A percentile compares a stretch with the other conserved stretches of the same genome.
Conservation (phyloP, 2,113 vertebrate genomes). For the Collichthys lucidus region DNA sequence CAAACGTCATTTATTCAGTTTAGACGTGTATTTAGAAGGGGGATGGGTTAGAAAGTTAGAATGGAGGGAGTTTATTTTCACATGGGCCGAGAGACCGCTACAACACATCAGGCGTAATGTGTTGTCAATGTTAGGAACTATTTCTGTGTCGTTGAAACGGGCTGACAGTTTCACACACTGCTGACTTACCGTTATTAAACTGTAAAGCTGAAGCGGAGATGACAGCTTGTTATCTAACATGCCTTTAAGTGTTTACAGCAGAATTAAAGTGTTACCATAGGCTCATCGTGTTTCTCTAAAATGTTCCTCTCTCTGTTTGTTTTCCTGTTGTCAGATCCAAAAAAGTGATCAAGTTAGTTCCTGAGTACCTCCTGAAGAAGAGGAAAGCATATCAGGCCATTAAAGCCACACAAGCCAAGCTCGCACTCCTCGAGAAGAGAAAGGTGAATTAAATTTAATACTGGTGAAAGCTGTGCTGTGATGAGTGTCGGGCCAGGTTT, state of each 20-base stretch:
- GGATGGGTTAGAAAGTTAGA: neutral
- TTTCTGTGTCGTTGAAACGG: neutral
- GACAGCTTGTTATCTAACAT: too few species aligned
- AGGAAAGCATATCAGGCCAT: conserved; percentile 94
- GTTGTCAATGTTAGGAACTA: neutral
- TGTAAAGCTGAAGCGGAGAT: neutral
- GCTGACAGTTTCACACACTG: neutral
- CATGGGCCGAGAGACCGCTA: conserved; percentile 3
- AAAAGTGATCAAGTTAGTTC: conserved; percentile 92
- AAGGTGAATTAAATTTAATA: conserved; percentile 81
- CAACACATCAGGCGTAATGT: neutral
- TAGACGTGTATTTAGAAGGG: conserved; percentile 9
- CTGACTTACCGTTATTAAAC: neutral
- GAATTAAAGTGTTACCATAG: neutral
- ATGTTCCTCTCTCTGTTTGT: too few species aligned
- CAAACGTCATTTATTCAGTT: fast-evolving
- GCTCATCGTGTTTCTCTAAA: neutral
- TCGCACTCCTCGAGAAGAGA: conserved; percentile 89
- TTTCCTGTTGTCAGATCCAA: conserved; percentile 70
- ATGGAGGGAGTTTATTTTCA: neutral
- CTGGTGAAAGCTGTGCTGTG: neutral
- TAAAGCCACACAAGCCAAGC: conserved; percentile 94
- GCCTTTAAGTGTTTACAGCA: neutral
- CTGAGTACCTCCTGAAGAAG: conserved; percentile 95
- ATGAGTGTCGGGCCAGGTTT: too few species aligned